A percentile compares a stretch with the other conserved stretches of the same genome.
phyloP scores from a whole-genome alignment of 2,113 vertebrate species.

The Pionites leucogaster region DNA sequence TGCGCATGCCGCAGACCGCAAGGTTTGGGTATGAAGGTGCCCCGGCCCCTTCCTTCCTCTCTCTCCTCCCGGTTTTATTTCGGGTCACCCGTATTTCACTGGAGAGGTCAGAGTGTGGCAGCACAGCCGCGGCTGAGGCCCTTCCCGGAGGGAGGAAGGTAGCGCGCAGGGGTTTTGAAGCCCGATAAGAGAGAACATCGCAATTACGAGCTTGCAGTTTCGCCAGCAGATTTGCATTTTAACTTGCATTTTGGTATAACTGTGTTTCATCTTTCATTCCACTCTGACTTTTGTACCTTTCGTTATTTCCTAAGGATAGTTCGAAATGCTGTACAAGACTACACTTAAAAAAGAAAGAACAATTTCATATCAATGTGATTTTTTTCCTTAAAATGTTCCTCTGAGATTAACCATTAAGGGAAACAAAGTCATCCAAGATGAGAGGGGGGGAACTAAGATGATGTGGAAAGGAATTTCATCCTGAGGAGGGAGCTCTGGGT shows the following conservation, averaged over 20 bases:
- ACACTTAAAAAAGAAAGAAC: neutral
- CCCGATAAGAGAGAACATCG: neutral
- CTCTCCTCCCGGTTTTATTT: neutral
- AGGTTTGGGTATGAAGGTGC: neutral
- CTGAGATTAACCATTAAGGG: slow-evolving; percentile 36
- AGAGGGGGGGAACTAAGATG: neutral
- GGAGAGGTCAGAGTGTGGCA: slow-evolving; percentile 55
- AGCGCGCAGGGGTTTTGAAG: neutral
- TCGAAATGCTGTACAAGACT: slow-evolving; percentile 20
- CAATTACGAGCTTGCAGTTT: slow-evolving; percentile 50
- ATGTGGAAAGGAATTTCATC: slow-evolving; percentile 1
- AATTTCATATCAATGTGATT: neutral
- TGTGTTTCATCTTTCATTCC: slow-evolving; percentile 60
- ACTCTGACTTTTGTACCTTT: slow-evolving; percentile 53
- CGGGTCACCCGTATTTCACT: slow-evolving; percentile 38
- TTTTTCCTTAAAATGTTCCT: slow-evolving; percentile 43
- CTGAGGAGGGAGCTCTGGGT: neutral
- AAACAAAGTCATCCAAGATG: neutral
- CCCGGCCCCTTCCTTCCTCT: neutral
- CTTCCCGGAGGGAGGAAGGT: slow-evolving; percentile 29
- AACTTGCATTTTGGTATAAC: slow-evolving; percentile 62
- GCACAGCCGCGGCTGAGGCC: slow-evolving; percentile 19
- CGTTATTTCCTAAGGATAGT: neutral
- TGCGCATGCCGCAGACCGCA: fast-evolving
- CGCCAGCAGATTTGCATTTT: slow-evolving; percentile 71